Evolutionary conservation across 2,888 invertebrate genomes (phyloP).

Genomic region (Eurois occulta): DNA sequence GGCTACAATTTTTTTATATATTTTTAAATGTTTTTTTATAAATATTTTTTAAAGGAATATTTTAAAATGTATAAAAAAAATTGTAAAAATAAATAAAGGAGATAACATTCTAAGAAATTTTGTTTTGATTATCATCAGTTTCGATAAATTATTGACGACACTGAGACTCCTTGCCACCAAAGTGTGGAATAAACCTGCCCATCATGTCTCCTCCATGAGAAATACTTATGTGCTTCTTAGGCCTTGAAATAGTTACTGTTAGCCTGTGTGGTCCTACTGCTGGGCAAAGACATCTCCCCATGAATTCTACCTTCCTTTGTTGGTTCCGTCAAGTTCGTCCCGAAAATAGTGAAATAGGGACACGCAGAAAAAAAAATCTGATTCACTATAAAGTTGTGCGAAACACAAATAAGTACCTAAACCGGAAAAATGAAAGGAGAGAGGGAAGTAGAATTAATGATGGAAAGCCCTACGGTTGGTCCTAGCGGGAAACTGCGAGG

Average conservation of each 20-base stretch:
- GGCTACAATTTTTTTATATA: no score
- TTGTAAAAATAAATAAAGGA: no score
- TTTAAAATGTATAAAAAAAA: no score
- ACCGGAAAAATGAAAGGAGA: not conserved
- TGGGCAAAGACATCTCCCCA: no score
- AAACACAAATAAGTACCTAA: not conserved
- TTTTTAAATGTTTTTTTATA: no score
- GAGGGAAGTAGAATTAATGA: not conserved
- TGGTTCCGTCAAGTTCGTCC: no score
- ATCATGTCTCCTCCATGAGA: not conserved
- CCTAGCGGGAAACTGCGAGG: not conserved
- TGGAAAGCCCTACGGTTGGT: not conserved
- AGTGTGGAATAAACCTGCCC: not conserved
- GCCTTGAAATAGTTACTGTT: not conserved
- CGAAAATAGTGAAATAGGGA: not conserved
- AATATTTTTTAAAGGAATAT: no score
- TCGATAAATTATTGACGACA: not conserved
- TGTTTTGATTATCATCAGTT: no score
- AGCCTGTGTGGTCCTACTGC: no score
- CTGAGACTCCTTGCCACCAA: not conserved
- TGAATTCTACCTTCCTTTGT: no score
- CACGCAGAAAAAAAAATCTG: not conserved
- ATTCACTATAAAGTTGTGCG: not conserved
- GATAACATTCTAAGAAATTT: no score
- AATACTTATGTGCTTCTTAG: not conserved